phyloP scores from a whole-genome alignment of 2,888 invertebrate species.

The Iselma pallidipennis region DNA sequence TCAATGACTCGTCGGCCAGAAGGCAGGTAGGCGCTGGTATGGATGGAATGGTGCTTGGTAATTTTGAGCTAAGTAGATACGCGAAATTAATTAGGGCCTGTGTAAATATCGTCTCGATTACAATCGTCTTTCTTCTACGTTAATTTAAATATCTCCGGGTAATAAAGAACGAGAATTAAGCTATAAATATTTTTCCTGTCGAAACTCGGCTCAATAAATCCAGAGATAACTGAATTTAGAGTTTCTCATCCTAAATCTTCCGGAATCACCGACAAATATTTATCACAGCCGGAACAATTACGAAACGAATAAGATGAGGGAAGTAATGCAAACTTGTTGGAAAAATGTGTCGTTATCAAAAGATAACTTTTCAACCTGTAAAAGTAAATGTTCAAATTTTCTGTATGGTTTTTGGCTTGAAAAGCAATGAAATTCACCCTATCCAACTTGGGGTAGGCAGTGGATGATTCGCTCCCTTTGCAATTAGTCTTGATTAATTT shows the following conservation, averaged over 20 bases:
- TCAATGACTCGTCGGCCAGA: too few relatives aligned
- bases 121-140: constrained; percentile 32
- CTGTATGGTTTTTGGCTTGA: constrained; percentile 15
- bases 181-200: constrained; percentile 54
- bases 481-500: constrained; percentile 42
- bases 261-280: constrained; percentile 6
- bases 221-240: constrained; percentile 44
- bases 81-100: constrained; percentile 24
- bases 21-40: too few relatives aligned
- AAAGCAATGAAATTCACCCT: too few relatives aligned
- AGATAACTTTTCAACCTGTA: neutral
- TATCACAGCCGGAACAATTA: neutral
- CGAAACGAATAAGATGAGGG: neutral
- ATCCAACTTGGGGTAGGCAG: constrained; percentile 30
- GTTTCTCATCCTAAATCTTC: constrained; percentile 16
- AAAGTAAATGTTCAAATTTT: too few relatives aligned
- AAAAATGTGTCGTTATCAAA: too few relatives aligned
- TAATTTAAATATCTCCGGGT: constrained; percentile 48
- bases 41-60: too few relatives aligned
- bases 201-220: constrained; percentile 53
- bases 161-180: constrained; percentile 52
- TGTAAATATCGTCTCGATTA: constrained; percentile 21
- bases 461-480: constrained; percentile 31
- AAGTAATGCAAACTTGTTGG: neutral
- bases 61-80: constrained; percentile 12